phyloP scores from a whole-genome alignment of 35 echinoderm and acorn worm genomes.

The Eucidaris tribuloides region DNA sequence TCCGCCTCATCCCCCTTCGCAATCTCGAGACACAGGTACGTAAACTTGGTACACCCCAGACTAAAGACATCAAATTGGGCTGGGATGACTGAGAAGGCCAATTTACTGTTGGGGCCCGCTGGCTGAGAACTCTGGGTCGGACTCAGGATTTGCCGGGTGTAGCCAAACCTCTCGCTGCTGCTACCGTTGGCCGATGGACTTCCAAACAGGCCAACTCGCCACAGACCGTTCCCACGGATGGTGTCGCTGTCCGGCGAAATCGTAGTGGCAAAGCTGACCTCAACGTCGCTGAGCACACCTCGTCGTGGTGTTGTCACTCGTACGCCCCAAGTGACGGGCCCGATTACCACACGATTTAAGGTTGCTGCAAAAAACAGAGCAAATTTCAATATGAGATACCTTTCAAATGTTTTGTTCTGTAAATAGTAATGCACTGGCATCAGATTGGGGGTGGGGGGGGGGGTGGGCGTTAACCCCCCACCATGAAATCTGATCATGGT shows the following conservation, averaged over 20 bases:
- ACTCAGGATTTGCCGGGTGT: slow-evolving; percentile 5
- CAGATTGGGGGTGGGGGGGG: too few species aligned
- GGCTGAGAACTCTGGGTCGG: slow-evolving; percentile 5
- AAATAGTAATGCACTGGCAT: too few species aligned
- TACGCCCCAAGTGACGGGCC: slow-evolving; percentile 9
- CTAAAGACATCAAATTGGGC: slow-evolving; percentile 13
- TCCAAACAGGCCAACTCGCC: slow-evolving; percentile 39
- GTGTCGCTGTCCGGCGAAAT: slow-evolving; percentile 6
- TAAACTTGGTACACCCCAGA: slow-evolving; percentile 21
- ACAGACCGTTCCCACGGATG: background rate
- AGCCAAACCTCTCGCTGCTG: background rate
- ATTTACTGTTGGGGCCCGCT: background rate
- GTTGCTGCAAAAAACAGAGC: background rate
- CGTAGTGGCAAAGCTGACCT: background rate
- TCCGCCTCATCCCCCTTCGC: slow-evolving; percentile 42
- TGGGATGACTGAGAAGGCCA: slow-evolving; percentile 9
- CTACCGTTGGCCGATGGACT: slow-evolving; percentile 24
- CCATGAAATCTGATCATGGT: too few species aligned
- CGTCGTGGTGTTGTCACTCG: background rate
- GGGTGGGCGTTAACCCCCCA: too few species aligned
- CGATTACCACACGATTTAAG: background rate
- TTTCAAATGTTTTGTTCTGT: too few species aligned
- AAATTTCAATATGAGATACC: too few species aligned
- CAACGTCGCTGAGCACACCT: background rate
- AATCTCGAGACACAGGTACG: slow-evolving; percentile 47